These are phyloP conservation scores for Takifugu bimaculatus DNA, from an alignment of 2,113 vertebrate species.

Conservation along the genomic window DNA sequence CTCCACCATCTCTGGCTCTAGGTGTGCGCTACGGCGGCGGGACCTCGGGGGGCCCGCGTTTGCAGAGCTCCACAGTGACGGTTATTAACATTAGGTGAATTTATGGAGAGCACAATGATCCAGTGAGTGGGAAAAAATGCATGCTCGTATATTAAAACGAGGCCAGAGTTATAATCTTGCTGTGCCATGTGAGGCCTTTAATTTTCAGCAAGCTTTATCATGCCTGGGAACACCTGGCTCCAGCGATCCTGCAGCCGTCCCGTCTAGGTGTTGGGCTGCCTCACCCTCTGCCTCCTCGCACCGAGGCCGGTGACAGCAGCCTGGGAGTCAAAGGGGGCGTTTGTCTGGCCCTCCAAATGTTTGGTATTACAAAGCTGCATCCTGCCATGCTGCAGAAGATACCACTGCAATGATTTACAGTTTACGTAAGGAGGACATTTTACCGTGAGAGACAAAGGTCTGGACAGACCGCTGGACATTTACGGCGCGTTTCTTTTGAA, in stretches of 20 bases:
- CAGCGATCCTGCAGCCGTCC: conserved; percentile 46
- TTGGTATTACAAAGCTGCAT: background rate
- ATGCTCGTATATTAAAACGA: conserved; percentile 76
- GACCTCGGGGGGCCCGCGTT: conserved; percentile 46
- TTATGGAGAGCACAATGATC: conserved; percentile 71
- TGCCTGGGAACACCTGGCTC: conserved; percentile 79
- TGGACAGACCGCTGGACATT: too few species aligned
- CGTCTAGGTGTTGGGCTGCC: conserved; percentile 57
- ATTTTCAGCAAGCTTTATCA: conserved; percentile 82
- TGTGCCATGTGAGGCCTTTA: conserved; percentile 72
- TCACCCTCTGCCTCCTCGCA: conserved; percentile 41
- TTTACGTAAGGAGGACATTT: too few species aligned
- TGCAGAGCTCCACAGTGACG: conserved; percentile 56
- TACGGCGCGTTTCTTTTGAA: too few species aligned
- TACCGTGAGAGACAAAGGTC: too few species aligned
- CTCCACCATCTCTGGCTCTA: conserved; percentile 18
- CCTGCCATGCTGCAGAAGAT: background rate
- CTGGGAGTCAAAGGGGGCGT: conserved; percentile 19
- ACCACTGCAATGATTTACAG: too few species aligned
- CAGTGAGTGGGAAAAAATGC: conserved; percentile 68
- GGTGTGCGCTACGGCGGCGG: conserved; percentile 30
- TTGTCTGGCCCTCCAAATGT: conserved; percentile 13
- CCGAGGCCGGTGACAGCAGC: conserved; percentile 29
- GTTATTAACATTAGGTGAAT: conserved; percentile 71
- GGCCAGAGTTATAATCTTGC: conserved; percentile 71